Conservation (phyloP, 2,888 invertebrate genomes). For the Microdon myrmicae region DNA sequence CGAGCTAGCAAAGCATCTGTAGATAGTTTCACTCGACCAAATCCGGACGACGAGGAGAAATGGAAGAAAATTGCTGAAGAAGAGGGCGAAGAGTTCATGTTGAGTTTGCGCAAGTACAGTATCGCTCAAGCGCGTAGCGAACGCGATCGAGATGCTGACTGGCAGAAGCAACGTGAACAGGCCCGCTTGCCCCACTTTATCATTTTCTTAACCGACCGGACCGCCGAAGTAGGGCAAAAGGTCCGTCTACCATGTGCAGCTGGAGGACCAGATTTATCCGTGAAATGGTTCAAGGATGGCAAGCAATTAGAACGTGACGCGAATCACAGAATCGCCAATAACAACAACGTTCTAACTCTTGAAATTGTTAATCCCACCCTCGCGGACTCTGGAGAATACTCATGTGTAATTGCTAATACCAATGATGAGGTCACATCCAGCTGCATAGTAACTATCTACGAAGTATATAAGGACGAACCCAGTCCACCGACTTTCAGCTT, state of each 20-base stretch:
- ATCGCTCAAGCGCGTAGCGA: slow-evolving; percentile 61
- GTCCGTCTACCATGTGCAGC: slow-evolving; percentile 84
- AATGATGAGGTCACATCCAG: slow-evolving; percentile 78
- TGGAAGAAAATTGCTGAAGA: slow-evolving; percentile 65
- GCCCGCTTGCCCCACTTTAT: slow-evolving; percentile 63
- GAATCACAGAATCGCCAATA: slow-evolving; percentile 67
- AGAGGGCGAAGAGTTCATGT: slow-evolving; percentile 64
- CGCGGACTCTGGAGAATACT: slow-evolving; percentile 74
- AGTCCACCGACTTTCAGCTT: slow-evolving; percentile 80
- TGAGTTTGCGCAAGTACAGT: slow-evolving; percentile 64
- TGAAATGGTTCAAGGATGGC: slow-evolving; percentile 82
- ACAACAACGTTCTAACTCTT: slow-evolving; percentile 71
- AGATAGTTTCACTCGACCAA: slow-evolving; percentile 62
- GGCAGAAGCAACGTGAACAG: slow-evolving; percentile 65
- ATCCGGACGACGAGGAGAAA: slow-evolving; percentile 62
- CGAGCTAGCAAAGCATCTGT: slow-evolving; percentile 63
- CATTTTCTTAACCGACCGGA: slow-evolving; percentile 77
- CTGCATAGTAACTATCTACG: slow-evolving; percentile 80
- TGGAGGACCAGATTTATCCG: slow-evolving; percentile 76
- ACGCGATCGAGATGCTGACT: slow-evolving; percentile 64
- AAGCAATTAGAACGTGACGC: slow-evolving; percentile 66
- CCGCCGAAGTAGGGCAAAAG: slow-evolving; percentile 78
- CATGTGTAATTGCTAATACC: slow-evolving; percentile 77
- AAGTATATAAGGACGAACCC: slow-evolving; percentile 76
- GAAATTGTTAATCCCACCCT: slow-evolving; percentile 71